Base-by-base conservation (phyloP, 2,113 vertebrate species). In the Galemys pyrenaicus region DNA sequence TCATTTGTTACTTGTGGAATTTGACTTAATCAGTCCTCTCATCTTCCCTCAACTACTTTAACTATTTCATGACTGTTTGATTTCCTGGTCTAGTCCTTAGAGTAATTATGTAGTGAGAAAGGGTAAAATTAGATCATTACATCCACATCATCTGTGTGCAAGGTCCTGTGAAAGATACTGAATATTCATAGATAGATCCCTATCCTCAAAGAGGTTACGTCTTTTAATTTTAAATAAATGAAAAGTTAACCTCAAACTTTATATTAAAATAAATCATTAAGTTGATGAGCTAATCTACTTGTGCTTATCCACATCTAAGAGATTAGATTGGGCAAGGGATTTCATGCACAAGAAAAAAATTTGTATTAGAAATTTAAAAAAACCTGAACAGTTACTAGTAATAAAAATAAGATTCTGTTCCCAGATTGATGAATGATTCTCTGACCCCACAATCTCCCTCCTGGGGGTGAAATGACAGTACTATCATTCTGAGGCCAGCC, bases 331-430 rank as follows among this genome's bases (percentile, higher is more conserved):
- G 24, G 24, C 8, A 35, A 10, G 22, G 46, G 20, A 80, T 39
- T 54, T 54, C 32, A 81, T n/a, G 19, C 8, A 44, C 44, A 44
- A 58, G 70, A 46, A 73, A 64, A 71, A 22, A 92, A 84, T 64
- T 68, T 9, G 37, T 41, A 46, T 56, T 93, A 58, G 37, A 92
- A 64, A 83, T 86, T 93, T 8, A 77, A 85, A 88, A 85, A 95
- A 77, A 41, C 62, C 88, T 64, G 41, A 87, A 10, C 89, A 58
- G 1, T 91, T 67, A 44, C 30, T 89, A 58, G 68, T 86, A 75
- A 30, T 41, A 86, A 51, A 6, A 79, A 30, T 68, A 84, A 19
- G 6, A 73, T 83, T 92, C 37, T 82, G 22, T 20, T 37, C 67
- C 35, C 54, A 67, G 30, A 58, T 51, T 88, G 8, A 26, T 62